Base-by-base conservation (phyloP, 64 coral and sea anemone genomes). In the Actinia tenebrosa region DNA sequence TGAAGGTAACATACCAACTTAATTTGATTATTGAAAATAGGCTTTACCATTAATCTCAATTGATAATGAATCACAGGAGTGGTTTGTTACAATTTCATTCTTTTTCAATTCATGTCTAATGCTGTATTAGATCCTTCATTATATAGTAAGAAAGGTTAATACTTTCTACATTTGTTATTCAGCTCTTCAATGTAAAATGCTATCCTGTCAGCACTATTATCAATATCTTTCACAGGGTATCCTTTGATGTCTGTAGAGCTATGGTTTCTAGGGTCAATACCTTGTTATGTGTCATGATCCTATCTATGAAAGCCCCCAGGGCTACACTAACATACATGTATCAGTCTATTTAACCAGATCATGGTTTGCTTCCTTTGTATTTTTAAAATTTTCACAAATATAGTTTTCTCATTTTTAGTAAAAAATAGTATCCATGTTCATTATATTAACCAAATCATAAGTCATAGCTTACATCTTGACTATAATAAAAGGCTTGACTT, bases 211-310 rank as follows among this genome's bases (percentile, higher is more conserved):
- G 69, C 69, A 42, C 69, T 16, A 25, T 42, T 42, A 75, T 75
- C 69, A 75, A 30, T 25, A 75, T 75, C 69, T 37, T 75, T 75
- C 26, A 16, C 11, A 75, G 69, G 69, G 69, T 75, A 75, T 42
- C 27, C 69, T 75, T 75, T 75, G 69, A 75, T 75, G 69, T 75
- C 26, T 75, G 69, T 75, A n/a, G 69, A 30, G 69, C 26, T 75
- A 42, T 75, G 69, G 23, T 75, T 75, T 42, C 26, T 30, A 18
- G 25, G 69, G 69, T 75, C 69, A 75, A 43, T 75, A 75, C 26
- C 69, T 75, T 10, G 26, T 75, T 27, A 2, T 30, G 25, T 42
- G 69, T 42, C 27, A 42, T 75, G 69, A 75, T 75, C 69, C 69
- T 14, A 30, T 22, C 69, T 75, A 37, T 37, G 1, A 9, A 66